These are phyloP conservation scores for Burhinus bistriatus DNA, from an alignment of 2,113 vertebrate genomes.

Conservation along the genomic window DNA sequence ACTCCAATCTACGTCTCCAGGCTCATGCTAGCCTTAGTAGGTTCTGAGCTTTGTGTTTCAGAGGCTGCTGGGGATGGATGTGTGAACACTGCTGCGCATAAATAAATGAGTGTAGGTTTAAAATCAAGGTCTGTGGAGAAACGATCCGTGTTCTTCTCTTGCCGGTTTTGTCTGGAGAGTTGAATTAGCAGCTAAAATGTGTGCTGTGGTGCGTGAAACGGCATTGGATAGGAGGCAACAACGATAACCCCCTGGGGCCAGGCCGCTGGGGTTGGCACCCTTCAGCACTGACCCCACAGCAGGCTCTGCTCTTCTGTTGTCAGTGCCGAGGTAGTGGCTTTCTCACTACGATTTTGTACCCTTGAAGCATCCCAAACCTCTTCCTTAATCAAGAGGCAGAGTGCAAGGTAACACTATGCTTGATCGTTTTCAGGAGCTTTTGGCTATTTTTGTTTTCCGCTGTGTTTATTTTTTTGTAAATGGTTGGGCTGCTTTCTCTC, in stretches of 20 bases:
- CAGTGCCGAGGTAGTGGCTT: background rate
- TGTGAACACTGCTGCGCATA: background rate
- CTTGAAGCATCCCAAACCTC: background rate
- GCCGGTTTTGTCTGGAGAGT: background rate
- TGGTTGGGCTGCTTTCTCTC: background rate
- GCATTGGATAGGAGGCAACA: background rate
- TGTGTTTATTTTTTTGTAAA: background rate
- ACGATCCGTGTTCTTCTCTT: background rate
- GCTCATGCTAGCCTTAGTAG: background rate
- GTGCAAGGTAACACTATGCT: background rate
- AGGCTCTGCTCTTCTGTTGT: background rate
- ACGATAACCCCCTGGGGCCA: background rate
- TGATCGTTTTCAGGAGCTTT: background rate
- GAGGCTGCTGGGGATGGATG: background rate
- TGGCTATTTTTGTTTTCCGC: background rate
- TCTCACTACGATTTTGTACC: background rate
- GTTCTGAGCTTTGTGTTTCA: background rate
- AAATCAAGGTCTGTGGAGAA: background rate
- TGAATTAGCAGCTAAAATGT: background rate
- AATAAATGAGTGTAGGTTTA: background rate
- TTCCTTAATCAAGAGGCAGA: background rate
- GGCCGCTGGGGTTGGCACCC: background rate
- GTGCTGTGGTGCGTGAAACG: conserved; percentile 12
- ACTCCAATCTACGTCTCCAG: background rate
- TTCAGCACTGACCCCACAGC: background rate